A percentile compares a stretch with the other conserved stretches of the same genome.
Conservation (phyloP, 2,113 vertebrate genomes). For the Atrichornis clamosus region DNA sequence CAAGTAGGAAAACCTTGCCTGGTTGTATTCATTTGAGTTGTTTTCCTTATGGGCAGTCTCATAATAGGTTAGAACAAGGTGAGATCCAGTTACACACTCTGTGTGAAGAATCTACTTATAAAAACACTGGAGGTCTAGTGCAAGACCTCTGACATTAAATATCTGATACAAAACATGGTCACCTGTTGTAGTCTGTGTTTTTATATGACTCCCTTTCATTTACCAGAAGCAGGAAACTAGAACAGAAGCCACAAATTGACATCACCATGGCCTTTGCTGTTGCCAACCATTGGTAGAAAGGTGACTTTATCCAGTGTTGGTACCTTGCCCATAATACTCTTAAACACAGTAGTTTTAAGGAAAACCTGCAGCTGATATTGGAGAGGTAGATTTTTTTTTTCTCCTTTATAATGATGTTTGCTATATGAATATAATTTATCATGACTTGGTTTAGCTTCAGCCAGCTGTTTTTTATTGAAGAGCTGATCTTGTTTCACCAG, state of each 20-base stretch:
- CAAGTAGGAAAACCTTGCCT: not conserved
- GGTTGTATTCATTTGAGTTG: not conserved
- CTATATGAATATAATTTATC: not conserved
- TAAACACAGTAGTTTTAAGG: not conserved
- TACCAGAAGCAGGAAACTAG: not conserved
- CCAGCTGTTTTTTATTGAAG: conserved; percentile 39
- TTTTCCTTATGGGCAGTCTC: not conserved
- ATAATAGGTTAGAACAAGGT: not conserved
- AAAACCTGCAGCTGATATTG: not conserved
- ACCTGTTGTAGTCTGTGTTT: not conserved
- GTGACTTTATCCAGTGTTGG: not conserved
- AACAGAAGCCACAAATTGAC: not conserved
- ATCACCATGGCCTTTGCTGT: not conserved
- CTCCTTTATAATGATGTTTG: not conserved
- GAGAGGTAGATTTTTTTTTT: not conserved
- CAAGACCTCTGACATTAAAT: not conserved
- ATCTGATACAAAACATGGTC: not conserved
- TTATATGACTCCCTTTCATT: not conserved
- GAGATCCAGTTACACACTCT: not conserved
- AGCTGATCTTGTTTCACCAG: conserved; percentile 21
- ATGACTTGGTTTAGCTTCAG: not conserved
- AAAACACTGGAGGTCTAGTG: not conserved
- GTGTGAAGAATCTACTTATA: not conserved
- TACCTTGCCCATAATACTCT: not conserved
- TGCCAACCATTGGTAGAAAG: not conserved